Evolutionary conservation across 2,113 vertebrate genomes (phyloP), one percentile per base, ranked within the genome.

Genomic region (Climacteris rufus): DNA sequence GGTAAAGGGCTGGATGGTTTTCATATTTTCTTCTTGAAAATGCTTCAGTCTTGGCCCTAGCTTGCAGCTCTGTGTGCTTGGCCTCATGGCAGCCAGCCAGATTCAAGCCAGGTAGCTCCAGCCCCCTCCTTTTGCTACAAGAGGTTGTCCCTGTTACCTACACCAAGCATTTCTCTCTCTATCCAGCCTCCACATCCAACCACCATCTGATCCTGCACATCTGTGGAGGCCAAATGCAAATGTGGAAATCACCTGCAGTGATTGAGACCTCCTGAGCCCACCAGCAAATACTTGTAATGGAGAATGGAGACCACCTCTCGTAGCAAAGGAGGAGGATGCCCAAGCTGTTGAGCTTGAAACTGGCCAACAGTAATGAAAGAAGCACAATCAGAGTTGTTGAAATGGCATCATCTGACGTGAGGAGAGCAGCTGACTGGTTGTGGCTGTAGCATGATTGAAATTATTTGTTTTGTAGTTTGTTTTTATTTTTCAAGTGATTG

Each of bases 211-310:
- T 31, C 39, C 31, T 50, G 53, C 24, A 39, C 7, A 27, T 89
- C 65, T 70, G 10, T 18, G 15, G n/a, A 69, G 52, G 24, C 31
- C n/a, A 66, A 30, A n/a, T 4, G 1, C 15, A 54, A 83, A 20
- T 50, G 28, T 4, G 63, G 28, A 49, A 79, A 28, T 80, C 39
- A n/a, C 13, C 10, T 61, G 37, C 21, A 57, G 45, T 60, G 33
- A 13, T 35, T 42, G 15, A 6, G 3, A 22, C n/a, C 14, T 40
- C 18, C 66, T 1, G 4, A 66, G 9, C 27, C 31, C 57, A 15
- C n/a, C 0, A 0, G 68, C 52, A 57, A 93, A 65, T 57, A 28
- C 63, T 74, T 0, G 1, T 13, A 9, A 4, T 83, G 31, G 20
- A 24, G 42, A 78, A 20, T 18, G 42, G 52, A 87, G 18, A 50